Conservation (phyloP, 2,113 vertebrate species). For the Phylloscopus trochilus region DNA sequence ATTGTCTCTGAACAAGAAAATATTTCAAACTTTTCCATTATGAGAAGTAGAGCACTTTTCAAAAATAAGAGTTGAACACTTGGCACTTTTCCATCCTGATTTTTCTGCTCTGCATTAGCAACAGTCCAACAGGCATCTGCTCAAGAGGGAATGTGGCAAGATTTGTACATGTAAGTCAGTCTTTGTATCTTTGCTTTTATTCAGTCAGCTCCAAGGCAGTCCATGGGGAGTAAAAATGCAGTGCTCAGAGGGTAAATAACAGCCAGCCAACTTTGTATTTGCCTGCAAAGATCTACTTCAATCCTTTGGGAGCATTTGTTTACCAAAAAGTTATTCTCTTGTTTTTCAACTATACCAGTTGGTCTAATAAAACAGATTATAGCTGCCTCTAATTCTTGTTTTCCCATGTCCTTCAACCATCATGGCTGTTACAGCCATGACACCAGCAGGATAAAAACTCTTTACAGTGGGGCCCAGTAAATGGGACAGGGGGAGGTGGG, state of each 20-base stretch:
- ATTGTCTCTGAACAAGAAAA: background rate
- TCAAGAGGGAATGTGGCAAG: background rate
- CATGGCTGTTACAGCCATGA: background rate
- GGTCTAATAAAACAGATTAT: background rate
- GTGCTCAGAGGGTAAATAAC: background rate
- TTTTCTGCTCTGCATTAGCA: background rate
- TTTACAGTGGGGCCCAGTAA: too few relatives aligned
- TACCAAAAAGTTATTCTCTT: background rate
- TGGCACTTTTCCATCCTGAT: background rate
- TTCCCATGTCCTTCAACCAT: background rate
- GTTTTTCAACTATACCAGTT: background rate
- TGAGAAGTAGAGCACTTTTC: background rate
- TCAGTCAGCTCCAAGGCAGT: background rate
- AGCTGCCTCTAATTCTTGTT: background rate
- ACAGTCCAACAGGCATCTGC: background rate
- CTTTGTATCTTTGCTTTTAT: background rate
- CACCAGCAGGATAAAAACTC: background rate
- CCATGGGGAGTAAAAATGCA: background rate
- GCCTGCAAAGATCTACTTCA: background rate
- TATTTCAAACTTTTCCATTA: background rate
- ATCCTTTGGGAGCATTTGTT: background rate
- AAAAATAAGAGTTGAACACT: background rate
- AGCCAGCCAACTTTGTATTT: background rate
- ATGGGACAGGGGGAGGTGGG: background rate
- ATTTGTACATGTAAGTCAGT: background rate